Evolutionary conservation across 2,888 invertebrate species (phyloP).

Genomic region (Hydrotaea cyrtoneurina): DNA sequence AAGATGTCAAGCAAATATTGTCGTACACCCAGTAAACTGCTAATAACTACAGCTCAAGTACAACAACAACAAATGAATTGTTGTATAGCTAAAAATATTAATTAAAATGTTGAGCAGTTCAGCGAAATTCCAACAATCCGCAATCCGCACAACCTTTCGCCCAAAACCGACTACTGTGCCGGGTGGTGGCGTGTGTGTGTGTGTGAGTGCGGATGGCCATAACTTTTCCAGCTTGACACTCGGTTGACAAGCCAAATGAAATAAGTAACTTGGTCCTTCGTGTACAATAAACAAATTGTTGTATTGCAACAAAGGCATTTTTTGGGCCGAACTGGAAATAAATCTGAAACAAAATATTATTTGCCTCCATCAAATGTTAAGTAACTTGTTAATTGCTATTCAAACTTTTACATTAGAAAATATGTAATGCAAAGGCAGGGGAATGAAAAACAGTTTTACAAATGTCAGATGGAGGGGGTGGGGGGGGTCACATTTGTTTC

Average conservation of each 20-base stretch:
- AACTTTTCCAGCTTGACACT: slow-evolving; percentile 45
- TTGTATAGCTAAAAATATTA: background rate
- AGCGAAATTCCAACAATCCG: background rate
- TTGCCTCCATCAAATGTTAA: slow-evolving; percentile 50
- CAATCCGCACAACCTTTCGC: background rate
- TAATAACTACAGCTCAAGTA: no score
- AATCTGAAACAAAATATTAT: slow-evolving; percentile 54
- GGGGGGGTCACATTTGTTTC: no score
- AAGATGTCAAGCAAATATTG: no score
- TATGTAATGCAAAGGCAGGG: no score
- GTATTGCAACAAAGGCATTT: background rate
- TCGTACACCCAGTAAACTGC: no score
- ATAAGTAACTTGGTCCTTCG: slow-evolving; percentile 38
- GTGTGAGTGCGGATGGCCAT: background rate
- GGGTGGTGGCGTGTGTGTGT: no score
- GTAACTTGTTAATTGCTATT: slow-evolving; percentile 55
- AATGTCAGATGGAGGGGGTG: no score
- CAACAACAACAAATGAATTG: no score
- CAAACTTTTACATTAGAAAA: slow-evolving; percentile 38
- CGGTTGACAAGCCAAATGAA: slow-evolving; percentile 48
- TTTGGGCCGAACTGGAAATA: slow-evolving; percentile 7
- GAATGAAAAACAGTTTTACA: no score
- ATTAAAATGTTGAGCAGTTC: slow-evolving; percentile 15
- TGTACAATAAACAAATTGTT: slow-evolving; percentile 4
- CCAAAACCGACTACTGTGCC: no score